These are phyloP conservation scores for Daphoenositta chrysoptera DNA, from an alignment of 2,113 vertebrate genomes.

Conservation along the genomic window DNA sequence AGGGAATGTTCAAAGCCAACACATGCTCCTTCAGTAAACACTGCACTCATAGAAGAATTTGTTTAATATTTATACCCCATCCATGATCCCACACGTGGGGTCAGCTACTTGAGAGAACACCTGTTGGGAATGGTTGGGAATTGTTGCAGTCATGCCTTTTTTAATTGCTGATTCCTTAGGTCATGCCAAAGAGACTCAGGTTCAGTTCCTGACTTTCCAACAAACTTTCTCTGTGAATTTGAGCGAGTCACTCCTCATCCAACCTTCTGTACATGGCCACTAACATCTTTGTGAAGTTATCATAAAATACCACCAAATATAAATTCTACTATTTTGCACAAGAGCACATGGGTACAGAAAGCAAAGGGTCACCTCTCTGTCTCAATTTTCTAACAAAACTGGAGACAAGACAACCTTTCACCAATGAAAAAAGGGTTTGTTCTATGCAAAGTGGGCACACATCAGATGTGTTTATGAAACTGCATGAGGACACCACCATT, in stretches of 20 bases:
- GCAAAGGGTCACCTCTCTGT: background rate
- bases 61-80: background rate
- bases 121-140: background rate
- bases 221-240: background rate
- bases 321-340: background rate
- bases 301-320: background rate
- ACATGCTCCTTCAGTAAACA: background rate
- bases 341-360: background rate
- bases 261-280: background rate
- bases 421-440: background rate
- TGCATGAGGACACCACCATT: background rate
- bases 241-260: background rate
- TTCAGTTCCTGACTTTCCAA: background rate
- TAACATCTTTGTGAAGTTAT: background rate
- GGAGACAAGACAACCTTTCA: background rate
- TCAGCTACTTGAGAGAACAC: background rate
- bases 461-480: background rate
- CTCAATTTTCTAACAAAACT: background rate
- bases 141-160: background rate
- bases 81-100: background rate
- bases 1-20: background rate
- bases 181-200: background rate
- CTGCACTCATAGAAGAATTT: background rate
- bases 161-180: background rate
- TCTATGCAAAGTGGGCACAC: background rate